Percentiles rank a stretch among this genome's conserved stretches.
Evolutionary conservation across 2,113 vertebrate genomes (phyloP).

Genomic region (Ardeotis arabs): DNA sequence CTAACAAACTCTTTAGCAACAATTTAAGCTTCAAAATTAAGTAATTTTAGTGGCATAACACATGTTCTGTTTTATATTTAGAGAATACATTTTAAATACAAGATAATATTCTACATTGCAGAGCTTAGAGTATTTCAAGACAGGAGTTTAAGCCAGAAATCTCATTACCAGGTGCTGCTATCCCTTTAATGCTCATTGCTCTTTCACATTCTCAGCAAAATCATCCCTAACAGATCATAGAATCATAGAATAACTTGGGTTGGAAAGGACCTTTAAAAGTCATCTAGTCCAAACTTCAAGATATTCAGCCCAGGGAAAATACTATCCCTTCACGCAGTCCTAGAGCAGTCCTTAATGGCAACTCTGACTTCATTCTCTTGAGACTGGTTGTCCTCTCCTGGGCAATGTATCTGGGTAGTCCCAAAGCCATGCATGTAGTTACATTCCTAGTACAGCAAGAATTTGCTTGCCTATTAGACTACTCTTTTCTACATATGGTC

Average conservation of each 20-base stretch:
- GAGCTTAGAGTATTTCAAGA: not conserved
- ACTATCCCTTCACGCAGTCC: too few species aligned
- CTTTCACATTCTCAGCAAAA: not conserved
- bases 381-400: not conserved
- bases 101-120: not conserved
- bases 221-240: not conserved
- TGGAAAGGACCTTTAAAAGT: not conserved
- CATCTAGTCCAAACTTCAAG: not conserved
- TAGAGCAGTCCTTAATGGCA: not conserved
- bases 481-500: not conserved
- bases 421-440: fast-evolving
- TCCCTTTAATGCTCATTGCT: not conserved
- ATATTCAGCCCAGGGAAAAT: not conserved
- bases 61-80: not conserved
- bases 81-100: not conserved
- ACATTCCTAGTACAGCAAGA: not conserved
- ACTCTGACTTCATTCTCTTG: not conserved
- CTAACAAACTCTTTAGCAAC: not conserved
- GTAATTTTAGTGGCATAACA: not conserved
- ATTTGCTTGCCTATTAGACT: not conserved
- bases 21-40: not conserved
- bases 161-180: not conserved
- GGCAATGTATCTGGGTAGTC: not conserved
- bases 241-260: not conserved
- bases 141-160: not conserved